phyloP scores from a whole-genome alignment of 1,140 invertebrate species.

The Drosophila lowei region DNA sequence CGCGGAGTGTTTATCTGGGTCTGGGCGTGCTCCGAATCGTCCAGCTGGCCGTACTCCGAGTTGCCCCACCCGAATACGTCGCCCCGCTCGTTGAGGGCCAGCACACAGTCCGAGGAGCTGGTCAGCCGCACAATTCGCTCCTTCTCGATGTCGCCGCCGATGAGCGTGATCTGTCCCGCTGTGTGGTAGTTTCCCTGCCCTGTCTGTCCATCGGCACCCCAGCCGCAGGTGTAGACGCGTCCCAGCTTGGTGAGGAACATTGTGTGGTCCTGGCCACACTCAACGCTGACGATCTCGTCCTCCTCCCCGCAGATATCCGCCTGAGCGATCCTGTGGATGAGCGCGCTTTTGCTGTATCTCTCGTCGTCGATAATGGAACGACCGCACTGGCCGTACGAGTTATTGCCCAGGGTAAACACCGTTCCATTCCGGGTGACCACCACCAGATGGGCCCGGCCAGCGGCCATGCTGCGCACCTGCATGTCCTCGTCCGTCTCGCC shows the following conservation, averaged over 20 bases:
- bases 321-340: conserved; percentile 87
- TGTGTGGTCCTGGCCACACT: conserved; percentile 95
- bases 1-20: conserved; percentile 89
- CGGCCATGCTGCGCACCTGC: conserved; percentile 85
- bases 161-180: conserved; percentile 85
- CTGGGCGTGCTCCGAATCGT: conserved; percentile 76
- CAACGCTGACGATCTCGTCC: conserved; percentile 86
- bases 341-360: conserved; percentile 87
- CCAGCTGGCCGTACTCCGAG: conserved; percentile 95
- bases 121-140: conserved; percentile 93
- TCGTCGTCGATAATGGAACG: conserved; percentile 91
- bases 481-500: conserved; percentile 81
- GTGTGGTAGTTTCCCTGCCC: conserved; percentile 90
- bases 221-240: conserved; percentile 94
- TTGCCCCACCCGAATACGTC: conserved; percentile 99
- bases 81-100: conserved; percentile 95
- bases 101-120: conserved; percentile 92
- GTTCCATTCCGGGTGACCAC: conserved; percentile 91
- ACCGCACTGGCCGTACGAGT: conserved; percentile 97
- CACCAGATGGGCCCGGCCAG: conserved; percentile 94
- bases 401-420: conserved; percentile 94
- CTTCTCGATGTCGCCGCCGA: conserved; percentile 92
- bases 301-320: conserved; percentile 86
- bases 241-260: conserved; percentile 92
- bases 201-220: conserved; percentile 97